Evolutionary conservation across 2,888 invertebrate genomes (phyloP), one percentile per base, ranked within the genome.

Genomic region (Sinopyrophorus schimmeli): DNA sequence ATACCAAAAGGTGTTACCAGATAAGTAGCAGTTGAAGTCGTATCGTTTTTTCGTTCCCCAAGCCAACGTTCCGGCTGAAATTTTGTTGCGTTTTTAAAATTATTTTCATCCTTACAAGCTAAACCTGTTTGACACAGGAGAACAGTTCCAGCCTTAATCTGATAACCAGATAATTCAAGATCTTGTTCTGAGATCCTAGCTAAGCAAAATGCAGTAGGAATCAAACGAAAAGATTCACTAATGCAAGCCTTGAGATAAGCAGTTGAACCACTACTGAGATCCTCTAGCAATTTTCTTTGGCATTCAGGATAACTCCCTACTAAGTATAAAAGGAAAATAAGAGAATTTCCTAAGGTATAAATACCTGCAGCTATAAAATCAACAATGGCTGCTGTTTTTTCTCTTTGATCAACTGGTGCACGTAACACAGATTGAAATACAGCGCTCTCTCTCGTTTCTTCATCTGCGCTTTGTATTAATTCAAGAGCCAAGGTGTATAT

Each of bases 341-440:
- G 70, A 17, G 87, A 89, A 71, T 91, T 91, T 14, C 89, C 88
- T 70, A 91, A 86, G 67, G 92, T 91, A 70, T 90, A 89, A 65
- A 92, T 91, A 31, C 50, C 51, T 20, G 91, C 90, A 4, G 89
- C 87, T 60, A 92, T 86, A 63, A 92, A 90, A 73, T 92, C 92
- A 28, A 92, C 87, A 39, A 91, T 83, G 0, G 88, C 89, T 0
- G 89, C 87, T 65, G 87, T 89, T 71, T 91, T 90, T 66, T 92
- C 92, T 35, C 85, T 76, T 63, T 84, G 81, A 63, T 91, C 90
- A 28, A 91, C 74, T 49, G 80, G 80, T 30, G 87, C 83, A 24
- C 81, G 79, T 30, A 92, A 73, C 48, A 92, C 87, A 46, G 84
- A 86, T 44, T 85, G 78, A 65, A 91, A 89, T 34, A 92, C 84